These are phyloP conservation scores for Eudemis profundana DNA, from an alignment of 2,888 invertebrate species.

Conservation along the genomic window DNA sequence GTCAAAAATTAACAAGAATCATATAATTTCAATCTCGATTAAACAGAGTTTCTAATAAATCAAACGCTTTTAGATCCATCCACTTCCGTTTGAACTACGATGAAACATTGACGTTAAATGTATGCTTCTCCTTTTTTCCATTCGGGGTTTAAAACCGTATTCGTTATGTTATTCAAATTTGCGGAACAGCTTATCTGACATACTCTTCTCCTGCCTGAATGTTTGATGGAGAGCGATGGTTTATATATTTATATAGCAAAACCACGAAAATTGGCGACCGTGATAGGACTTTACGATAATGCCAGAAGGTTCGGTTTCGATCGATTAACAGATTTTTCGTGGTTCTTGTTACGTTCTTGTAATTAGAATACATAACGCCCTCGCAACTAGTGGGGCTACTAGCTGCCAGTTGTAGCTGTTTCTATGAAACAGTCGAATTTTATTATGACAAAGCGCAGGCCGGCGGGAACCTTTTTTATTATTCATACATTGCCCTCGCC, in stretches of 20 bases:
- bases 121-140: neutral
- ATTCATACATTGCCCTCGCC: constrained; percentile 22
- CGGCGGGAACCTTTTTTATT: constrained; percentile 19
- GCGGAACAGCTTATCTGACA: constrained; percentile 7
- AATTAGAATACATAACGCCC: neutral
- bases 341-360: neutral
- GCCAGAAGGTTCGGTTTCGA: neutral
- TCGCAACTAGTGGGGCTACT: neutral
- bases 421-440: constrained; percentile 4
- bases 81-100: too few species aligned
- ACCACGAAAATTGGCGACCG: too few species aligned
- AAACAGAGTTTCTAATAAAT: too few species aligned
- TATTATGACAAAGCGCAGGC: constrained; percentile 10
- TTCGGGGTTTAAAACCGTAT: neutral
- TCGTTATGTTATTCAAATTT: constrained; percentile 20
- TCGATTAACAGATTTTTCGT: neutral
- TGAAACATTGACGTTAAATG: too few species aligned
- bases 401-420: neutral
- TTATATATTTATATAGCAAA: neutral
- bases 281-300: too few species aligned
- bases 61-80: too few species aligned
- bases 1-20: too few species aligned
- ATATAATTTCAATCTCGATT: too few species aligned
- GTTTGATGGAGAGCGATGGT: constrained; percentile 9
- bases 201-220: constrained; percentile 12